A percentile compares a stretch with the other conserved stretches of the same genome.
Conservation (phyloP, 2,113 vertebrate genomes). For the Leptobrachium ailaonicum region DNA sequence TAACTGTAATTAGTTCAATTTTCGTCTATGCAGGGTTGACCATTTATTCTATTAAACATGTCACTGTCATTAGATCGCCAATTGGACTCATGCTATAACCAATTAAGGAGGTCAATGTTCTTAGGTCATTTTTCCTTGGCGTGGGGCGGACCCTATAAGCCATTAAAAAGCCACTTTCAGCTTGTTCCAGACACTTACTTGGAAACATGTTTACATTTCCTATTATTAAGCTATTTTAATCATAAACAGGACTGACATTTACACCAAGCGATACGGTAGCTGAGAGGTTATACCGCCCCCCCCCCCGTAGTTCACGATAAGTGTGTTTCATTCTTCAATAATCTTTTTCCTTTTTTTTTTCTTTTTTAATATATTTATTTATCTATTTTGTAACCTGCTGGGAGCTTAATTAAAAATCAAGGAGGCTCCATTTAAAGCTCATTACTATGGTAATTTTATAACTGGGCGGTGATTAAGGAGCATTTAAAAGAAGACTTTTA, state of each 20-base stretch:
- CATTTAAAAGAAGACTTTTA: constrained; percentile 85
- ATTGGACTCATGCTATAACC: not conserved
- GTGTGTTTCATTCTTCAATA: constrained; percentile 82
- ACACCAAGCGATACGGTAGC: not conserved
- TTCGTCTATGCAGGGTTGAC: not conserved
- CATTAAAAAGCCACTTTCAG: not conserved
- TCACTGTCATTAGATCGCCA: constrained; percentile 1
- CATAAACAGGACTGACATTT: not conserved
- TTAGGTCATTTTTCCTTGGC: not conserved
- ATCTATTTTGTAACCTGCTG: constrained; percentile 92
- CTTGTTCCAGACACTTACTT: not conserved
- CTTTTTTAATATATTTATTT: constrained; percentile 41
- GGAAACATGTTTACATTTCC: not conserved
- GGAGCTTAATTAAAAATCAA: constrained; percentile 99
- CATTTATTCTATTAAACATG: not conserved
- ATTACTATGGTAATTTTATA: constrained; percentile 99
- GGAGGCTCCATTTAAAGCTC: constrained; percentile 99
- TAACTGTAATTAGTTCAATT: not conserved
- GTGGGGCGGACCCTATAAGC: not conserved
- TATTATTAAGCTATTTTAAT: not conserved
- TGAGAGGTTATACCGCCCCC: constrained; percentile 12
- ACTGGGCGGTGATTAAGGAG: constrained; percentile 96
- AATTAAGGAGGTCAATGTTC: not conserved
- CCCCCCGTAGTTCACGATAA: not conserved
- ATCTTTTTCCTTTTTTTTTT: constrained; percentile 69